Conservation (phyloP, 2,113 vertebrate genomes). For the Fukomys damarensis region DNA sequence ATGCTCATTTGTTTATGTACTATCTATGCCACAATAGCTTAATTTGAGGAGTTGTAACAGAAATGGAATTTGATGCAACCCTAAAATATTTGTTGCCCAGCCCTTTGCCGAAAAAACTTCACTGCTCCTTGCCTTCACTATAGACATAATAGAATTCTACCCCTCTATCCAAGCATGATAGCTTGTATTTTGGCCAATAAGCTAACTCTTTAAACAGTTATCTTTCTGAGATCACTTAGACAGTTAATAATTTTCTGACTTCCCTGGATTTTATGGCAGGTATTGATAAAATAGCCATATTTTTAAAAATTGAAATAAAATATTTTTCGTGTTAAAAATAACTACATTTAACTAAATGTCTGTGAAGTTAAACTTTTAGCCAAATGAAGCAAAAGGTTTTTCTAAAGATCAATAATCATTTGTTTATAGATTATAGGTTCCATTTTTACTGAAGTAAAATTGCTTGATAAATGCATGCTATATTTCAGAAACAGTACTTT, state of each 20-base stretch:
- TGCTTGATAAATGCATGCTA: neutral
- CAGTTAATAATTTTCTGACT: conserved; percentile 38
- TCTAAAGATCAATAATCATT: conserved; percentile 37
- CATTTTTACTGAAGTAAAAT: conserved; percentile 36
- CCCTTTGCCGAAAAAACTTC: neutral
- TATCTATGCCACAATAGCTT: neutral
- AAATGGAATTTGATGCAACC: neutral
- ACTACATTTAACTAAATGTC: conserved; percentile 58
- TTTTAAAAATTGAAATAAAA: conserved; percentile 42
- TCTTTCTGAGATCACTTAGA: conserved; percentile 23
- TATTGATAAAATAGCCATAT: neutral
- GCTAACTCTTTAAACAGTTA: conserved; percentile 13
- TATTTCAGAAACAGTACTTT: neutral
- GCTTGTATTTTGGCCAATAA: neutral
- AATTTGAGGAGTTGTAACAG: neutral
- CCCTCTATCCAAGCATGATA: neutral
- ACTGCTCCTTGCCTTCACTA: neutral
- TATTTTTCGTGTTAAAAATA: neutral
- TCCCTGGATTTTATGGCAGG: neutral
- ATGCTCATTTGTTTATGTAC: neutral
- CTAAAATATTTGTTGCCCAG: neutral
- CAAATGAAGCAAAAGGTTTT: conserved; percentile 23
- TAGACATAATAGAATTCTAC: neutral
- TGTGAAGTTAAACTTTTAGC: conserved; percentile 37
- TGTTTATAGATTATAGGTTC: neutral